Evolutionary conservation across 1,140 invertebrate genomes (phyloP).

Genomic region (Campoletis sonorensis): DNA sequence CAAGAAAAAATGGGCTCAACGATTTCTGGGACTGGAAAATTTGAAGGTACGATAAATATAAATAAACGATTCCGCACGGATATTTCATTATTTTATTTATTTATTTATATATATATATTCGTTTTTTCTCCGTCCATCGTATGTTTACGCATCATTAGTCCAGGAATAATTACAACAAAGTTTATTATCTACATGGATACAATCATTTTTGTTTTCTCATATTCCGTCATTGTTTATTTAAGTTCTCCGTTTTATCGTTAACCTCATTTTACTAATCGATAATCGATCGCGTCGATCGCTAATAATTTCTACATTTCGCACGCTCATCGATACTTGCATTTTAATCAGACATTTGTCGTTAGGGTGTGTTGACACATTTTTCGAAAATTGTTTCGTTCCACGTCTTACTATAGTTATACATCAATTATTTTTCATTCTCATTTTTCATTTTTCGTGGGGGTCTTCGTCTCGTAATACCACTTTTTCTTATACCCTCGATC

Average conservation of each 20-base stretch:
- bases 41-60: background rate
- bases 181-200: constrained; percentile 51
- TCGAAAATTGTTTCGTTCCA: too few species aligned
- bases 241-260: background rate
- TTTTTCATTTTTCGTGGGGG: background rate
- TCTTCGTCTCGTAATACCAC: background rate
- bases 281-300: background rate
- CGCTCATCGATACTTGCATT: constrained; percentile 2
- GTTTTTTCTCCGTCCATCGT: background rate
- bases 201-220: constrained; percentile 36
- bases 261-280: background rate
- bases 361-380: background rate
- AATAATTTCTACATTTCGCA: constrained; percentile 20
- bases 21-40: background rate
- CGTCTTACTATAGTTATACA: background rate
- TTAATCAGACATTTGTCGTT: background rate
- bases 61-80: background rate
- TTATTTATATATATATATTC: background rate
- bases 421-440: background rate
- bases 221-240: background rate
- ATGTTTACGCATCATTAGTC: constrained; percentile 8
- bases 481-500: constrained; percentile 23
- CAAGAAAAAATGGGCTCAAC: background rate
- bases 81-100: background rate
- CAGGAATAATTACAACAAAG: constrained; percentile 47